Evolutionary conservation across 2,113 vertebrate genomes (phyloP), one percentile per base, ranked within the genome.

Genomic region (Perognathus longimembris): DNA sequence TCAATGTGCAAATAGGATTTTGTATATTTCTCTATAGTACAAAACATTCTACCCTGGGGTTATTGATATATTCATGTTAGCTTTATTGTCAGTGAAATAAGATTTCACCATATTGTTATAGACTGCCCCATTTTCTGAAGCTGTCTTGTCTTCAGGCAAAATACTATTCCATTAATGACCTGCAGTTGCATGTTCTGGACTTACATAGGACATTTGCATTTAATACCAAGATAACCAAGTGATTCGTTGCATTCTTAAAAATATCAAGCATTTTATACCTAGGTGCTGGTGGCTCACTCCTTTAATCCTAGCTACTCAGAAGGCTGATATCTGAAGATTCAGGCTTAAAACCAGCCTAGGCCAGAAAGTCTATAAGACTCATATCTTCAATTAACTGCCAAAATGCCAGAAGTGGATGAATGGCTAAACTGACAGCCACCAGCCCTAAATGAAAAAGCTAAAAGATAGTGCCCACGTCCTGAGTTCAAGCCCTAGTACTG

Each of bases 1-100:
- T 97, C 95, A 74, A 54, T 96, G 92, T 85, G 84, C 91, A 98
- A 97, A 98, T 97, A 95, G 82, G 77, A 96, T 94, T 96, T 96
- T 85, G 94, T 97, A 69, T 91, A 89, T 73, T 93, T 97, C 95
- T 87, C 77, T 96, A 78, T 67, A 95, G 93, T 92, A 92, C 92
- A 93, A 97, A 87, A 92, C 28, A 76, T 95, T 95, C 95, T 94
- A 94, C 94, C 92, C 93, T 93, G 34, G 1, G 88, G 89, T 95
- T 94, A 95, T 88, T 95, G 95, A 94, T 95, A 86, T 85, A 91
- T 91, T 91, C 57, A 2, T 88, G 89, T 77, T 94, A 91, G 92
- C 96, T 96, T 95, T 91, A 94, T 97, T 96, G 92, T 85, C 89
- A 94, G 70, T 76, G 40, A 92, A 94, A 83, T 94, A 92, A 83